A percentile compares a stretch with the other conserved stretches of the same genome.
Conservation (phyloP, 2,888 invertebrate genomes). For the Nephrotoma guestfalica region DNA sequence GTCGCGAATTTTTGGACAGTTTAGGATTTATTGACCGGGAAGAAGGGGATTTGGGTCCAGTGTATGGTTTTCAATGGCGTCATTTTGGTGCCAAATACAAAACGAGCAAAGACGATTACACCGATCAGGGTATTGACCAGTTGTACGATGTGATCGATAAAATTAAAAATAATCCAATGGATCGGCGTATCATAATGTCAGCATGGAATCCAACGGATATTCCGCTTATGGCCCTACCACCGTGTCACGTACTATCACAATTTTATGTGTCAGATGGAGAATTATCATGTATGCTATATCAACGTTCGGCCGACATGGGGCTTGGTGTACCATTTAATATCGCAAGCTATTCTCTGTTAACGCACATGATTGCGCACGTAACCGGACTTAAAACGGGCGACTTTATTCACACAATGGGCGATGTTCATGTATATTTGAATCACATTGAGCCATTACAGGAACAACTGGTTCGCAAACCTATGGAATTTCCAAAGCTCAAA, state of each 20-base stretch:
- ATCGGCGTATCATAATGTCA: constrained; percentile 80
- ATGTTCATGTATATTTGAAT: constrained; percentile 87
- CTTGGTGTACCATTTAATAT: constrained; percentile 98
- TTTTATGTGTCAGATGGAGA: constrained; percentile 79
- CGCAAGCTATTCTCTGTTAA: constrained; percentile 87
- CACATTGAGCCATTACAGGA: constrained; percentile 71
- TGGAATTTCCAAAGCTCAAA: constrained; percentile 64
- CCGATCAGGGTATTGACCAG: constrained; percentile 79
- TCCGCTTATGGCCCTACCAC: constrained; percentile 86
- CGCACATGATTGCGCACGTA: constrained; percentile 91
- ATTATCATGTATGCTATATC: constrained; percentile 85
- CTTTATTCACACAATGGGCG: constrained; percentile 88
- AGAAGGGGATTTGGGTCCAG: constrained; percentile 89
- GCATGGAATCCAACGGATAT: constrained; percentile 92
- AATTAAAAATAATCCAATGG: constrained; percentile 66
- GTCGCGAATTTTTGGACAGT: constrained; percentile 74
- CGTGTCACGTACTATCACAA: constrained; percentile 90
- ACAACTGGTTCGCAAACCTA: constrained; percentile 66
- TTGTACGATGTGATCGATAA: constrained; percentile 63
- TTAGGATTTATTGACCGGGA: constrained; percentile 69
- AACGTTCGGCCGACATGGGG: constrained; percentile 95
- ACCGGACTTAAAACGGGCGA: constrained; percentile 87
- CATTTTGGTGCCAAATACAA: constrained; percentile 88
- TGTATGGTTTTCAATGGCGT: constrained; percentile 98
- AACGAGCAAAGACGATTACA: constrained; percentile 69